These are phyloP conservation scores for Metaphire vulgaris DNA, from an alignment of 1,140 invertebrate genomes.

Conservation along the genomic window DNA sequence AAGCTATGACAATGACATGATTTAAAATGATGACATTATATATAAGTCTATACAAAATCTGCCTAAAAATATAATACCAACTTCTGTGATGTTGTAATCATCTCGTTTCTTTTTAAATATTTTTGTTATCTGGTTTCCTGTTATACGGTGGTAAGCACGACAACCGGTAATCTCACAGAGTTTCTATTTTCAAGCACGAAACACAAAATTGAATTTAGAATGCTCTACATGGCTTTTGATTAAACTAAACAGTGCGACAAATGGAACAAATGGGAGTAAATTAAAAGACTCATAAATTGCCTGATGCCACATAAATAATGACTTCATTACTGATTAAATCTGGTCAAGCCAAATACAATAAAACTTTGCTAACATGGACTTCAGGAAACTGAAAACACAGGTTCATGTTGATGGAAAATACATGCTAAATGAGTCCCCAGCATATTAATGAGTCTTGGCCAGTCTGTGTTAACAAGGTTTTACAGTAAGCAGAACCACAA, in stretches of 20 bases:
- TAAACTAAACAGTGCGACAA: too few relatives aligned
- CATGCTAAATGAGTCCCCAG: not conserved
- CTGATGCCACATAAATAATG: not conserved
- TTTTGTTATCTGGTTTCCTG: conserved; percentile 86
- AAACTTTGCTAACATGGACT: not conserved
- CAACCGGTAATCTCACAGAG: conserved; percentile 84
- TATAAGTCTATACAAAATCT: too few relatives aligned
- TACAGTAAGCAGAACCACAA: not conserved
- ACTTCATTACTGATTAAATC: not conserved
- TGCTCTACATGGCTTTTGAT: not conserved
- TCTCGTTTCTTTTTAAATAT: conserved; percentile 66
- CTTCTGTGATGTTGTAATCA: conserved; percentile 73
- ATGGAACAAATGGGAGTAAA: not conserved
- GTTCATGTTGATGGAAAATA: not conserved
- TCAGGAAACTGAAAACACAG: not conserved
- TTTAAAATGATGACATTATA: too few relatives aligned
- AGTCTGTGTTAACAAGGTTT: too few relatives aligned
- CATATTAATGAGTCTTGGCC: not conserved
- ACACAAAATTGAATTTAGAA: not conserved
- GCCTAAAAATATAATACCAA: too few relatives aligned
- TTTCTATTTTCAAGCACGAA: conserved; percentile 58
- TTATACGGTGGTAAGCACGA: conserved; percentile 85
- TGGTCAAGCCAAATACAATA: not conserved
- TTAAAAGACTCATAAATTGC: not conserved
- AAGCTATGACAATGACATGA: too few relatives aligned